phyloP scores from a whole-genome alignment of 1,140 invertebrate genomes.

The Sycobia sp. region DNA sequence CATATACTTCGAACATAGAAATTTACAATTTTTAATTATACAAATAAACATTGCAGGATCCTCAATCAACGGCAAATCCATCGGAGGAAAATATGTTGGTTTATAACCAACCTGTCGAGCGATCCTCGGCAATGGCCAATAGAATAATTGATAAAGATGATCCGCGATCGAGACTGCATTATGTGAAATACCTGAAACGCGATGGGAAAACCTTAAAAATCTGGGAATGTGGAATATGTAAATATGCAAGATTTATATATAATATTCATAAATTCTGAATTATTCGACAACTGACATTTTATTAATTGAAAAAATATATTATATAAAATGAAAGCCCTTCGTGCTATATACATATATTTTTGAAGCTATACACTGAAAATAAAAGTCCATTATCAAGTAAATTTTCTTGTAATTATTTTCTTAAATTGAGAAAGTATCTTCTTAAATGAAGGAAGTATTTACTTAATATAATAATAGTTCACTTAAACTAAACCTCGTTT shows the following conservation, averaged over 20 bases:
- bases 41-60: conserved; percentile 27
- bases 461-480: too few species aligned
- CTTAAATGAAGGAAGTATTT: too few species aligned
- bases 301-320: too few species aligned
- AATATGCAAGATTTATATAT: conserved; percentile 33
- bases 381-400: too few species aligned
- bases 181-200: conserved; percentile 69
- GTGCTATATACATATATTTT: too few species aligned
- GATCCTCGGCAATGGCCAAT: conserved; percentile 36
- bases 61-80: conserved; percentile 12
- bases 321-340: too few species aligned
- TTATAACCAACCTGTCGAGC: conserved; percentile 42
- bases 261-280: neutral
- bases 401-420: too few species aligned
- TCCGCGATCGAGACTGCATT: conserved; percentile 63
- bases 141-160: conserved; percentile 60
- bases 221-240: conserved; percentile 71
- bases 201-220: conserved; percentile 69
- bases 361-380: too few species aligned
- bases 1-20: too few species aligned
- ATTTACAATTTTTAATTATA: conserved; percentile 27
- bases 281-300: too few species aligned
- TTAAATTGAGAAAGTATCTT: too few species aligned
- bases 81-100: conserved; percentile 43
- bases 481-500: too few species aligned